phyloP scores from a whole-genome alignment of 2,888 invertebrate genomes.

The Cephalotes varians region DNA sequence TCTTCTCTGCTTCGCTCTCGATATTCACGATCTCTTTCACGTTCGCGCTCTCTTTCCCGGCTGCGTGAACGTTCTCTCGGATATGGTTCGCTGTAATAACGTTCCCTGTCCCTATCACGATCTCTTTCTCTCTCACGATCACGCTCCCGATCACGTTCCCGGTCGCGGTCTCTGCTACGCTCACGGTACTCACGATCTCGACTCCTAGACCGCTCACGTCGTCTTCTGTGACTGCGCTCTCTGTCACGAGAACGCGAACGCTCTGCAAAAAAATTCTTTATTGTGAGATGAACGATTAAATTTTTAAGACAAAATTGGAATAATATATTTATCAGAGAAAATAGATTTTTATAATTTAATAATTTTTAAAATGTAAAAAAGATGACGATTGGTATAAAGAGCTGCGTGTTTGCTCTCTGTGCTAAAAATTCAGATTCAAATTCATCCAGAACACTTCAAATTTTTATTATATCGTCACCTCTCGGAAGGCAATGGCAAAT shows the following conservation, averaged over 20 bases:
- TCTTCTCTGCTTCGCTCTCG: conserved; percentile 92
- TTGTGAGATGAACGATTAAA: not conserved
- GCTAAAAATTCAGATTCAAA: no score
- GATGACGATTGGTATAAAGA: no score
- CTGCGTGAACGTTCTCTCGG: conserved; percentile 93
- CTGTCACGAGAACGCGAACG: conserved; percentile 87
- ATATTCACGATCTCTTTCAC: conserved; percentile 90
- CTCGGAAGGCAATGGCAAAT: no score
- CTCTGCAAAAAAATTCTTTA: conserved; percentile 80
- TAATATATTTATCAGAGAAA: not conserved
- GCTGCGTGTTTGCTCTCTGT: no score
- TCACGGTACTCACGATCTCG: conserved; percentile 89
- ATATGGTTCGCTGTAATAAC: conserved; percentile 86
- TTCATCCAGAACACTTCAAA: no score
- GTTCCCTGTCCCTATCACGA: conserved; percentile 86
- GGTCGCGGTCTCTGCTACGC: conserved; percentile 87
- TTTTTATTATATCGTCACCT: no score
- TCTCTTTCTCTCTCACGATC: conserved; percentile 86
- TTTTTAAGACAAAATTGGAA: not conserved
- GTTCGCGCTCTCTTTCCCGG: conserved; percentile 89
- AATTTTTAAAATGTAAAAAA: not conserved
- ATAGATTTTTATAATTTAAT: not conserved
- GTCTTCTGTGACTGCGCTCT: conserved; percentile 87
- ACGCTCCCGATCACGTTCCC: conserved; percentile 88
- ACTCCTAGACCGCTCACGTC: conserved; percentile 91